These are phyloP conservation scores for Limonius californicus DNA, from an alignment of 1,140 invertebrate genomes.

Conservation along the genomic window DNA sequence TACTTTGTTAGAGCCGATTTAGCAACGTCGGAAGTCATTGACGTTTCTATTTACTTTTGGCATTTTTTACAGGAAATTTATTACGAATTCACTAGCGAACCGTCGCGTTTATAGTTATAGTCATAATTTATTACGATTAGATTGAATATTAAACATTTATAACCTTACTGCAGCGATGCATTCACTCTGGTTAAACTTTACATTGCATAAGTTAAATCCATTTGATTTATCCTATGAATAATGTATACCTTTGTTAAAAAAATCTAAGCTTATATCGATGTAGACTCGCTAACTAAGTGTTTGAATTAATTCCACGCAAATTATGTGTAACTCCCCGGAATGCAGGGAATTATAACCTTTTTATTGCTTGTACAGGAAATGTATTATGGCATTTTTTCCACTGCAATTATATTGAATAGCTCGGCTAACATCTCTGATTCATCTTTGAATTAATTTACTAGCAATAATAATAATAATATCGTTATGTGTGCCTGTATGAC, in stretches of 20 bases:
- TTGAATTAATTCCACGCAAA: background rate
- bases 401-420: too few relatives aligned
- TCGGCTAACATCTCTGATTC: too few relatives aligned
- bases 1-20: slow-evolving; percentile 27
- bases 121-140: background rate
- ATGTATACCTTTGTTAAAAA: background rate
- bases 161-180: too few relatives aligned
- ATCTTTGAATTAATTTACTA: too few relatives aligned
- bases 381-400: too few relatives aligned
- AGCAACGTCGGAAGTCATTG: slow-evolving; percentile 24
- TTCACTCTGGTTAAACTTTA: too few relatives aligned
- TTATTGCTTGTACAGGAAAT: too few relatives aligned
- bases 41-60: slow-evolving; percentile 23
- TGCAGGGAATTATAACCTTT: too few relatives aligned
- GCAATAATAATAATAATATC: too few relatives aligned
- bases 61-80: slow-evolving; percentile 23
- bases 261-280: background rate
- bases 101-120: background rate
- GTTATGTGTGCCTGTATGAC: too few relatives aligned
- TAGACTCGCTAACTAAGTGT: background rate
- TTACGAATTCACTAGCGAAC: background rate
- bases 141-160: background rate
- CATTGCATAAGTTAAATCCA: background rate
- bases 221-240: background rate
- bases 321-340: too few relatives aligned